Percentiles rank a stretch among this genome's conserved stretches.
Evolutionary conservation across 2,888 invertebrate genomes (phyloP).

Genomic region (Salticus scenicus): DNA sequence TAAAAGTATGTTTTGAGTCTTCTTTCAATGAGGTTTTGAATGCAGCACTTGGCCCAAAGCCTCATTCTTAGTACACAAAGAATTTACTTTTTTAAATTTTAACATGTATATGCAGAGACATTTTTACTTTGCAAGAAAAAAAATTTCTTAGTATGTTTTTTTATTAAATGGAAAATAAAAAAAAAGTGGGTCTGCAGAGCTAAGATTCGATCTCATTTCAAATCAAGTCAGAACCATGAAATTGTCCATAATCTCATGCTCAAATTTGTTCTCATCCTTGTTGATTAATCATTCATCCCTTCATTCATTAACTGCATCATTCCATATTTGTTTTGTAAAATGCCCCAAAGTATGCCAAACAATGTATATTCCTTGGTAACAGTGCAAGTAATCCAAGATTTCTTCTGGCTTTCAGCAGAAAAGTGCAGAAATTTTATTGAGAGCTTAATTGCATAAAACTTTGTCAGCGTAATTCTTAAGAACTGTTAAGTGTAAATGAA

Average conservation of each 20-base stretch:
- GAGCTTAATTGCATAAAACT: too few relatives aligned
- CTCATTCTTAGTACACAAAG: conserved; percentile 22
- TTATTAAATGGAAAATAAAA: too few relatives aligned
- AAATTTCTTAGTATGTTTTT: not conserved
- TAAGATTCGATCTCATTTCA: not conserved
- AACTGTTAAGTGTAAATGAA: too few relatives aligned
- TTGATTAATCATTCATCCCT: too few relatives aligned
- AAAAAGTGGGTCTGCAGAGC: not conserved
- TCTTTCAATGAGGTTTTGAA: conserved; percentile 86
- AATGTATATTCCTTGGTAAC: too few relatives aligned
- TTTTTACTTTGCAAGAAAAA: not conserved
- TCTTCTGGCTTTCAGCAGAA: too few relatives aligned
- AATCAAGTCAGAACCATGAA: not conserved
- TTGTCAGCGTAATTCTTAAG: too few relatives aligned
- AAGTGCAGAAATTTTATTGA: too few relatives aligned
- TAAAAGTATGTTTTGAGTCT: conserved; percentile 95
- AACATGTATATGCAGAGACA: not conserved
- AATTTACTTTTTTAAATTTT: not conserved
- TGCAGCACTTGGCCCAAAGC: conserved; percentile 61
- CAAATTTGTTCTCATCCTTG: not conserved
- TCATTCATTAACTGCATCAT: too few relatives aligned
- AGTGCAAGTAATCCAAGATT: too few relatives aligned
- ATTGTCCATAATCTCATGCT: not conserved
- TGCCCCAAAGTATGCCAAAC: too few relatives aligned
- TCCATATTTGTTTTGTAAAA: too few relatives aligned